Base-by-base conservation (phyloP, 2,888 invertebrate species). In the Elegia similella region DNA sequence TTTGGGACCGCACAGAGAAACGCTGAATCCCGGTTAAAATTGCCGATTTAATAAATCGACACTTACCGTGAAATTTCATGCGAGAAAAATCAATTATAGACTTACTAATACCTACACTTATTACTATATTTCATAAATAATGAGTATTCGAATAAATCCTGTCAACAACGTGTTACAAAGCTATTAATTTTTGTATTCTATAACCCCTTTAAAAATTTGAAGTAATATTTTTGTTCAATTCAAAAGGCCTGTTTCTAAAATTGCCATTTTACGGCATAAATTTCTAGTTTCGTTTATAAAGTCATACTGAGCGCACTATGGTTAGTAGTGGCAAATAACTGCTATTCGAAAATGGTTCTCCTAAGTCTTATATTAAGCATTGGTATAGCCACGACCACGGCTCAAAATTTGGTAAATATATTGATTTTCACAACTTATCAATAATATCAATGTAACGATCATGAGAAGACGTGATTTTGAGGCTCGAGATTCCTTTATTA, bases 241-340 rank as follows among this genome's bases (percentile, higher is more conserved):
- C 15, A 16, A 7, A 12, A 50, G 2, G 17, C 34, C 50, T 50
- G 50, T 50, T 16, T 17, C 1, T 34, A 17, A 50, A 50, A 50
- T 50, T 50, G 50, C 50, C 7, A 50, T 50, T 50, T 38, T 50
- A 34, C 50, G 50, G 34, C 34, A 10, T 16, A 16, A 34, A 50
- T 50, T 38, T 50, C 17, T 12, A 32, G 34, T 34, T 34, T 17
- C 17, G 12, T 30, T 34, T 34, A 50, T 50, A 50, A 34, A 50
- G 16, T 38, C 12, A 7, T 38, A 17, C 15, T 17, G 50, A 17
- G 10, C 12, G 2, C 38, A 12, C 10, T 38, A n/a, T 38, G 10
- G 38, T 12, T 38, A 38, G 38, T 38, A 38, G 38, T 38, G n/a
- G 38, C 38, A n/a, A 38, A n/a, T 38, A 38, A n/a, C n/a, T 38